Percentiles rank a stretch among this genome's conserved stretches.
Evolutionary conservation across 2,888 invertebrate genomes (phyloP).

Genomic region (Microplitis deprimator): DNA sequence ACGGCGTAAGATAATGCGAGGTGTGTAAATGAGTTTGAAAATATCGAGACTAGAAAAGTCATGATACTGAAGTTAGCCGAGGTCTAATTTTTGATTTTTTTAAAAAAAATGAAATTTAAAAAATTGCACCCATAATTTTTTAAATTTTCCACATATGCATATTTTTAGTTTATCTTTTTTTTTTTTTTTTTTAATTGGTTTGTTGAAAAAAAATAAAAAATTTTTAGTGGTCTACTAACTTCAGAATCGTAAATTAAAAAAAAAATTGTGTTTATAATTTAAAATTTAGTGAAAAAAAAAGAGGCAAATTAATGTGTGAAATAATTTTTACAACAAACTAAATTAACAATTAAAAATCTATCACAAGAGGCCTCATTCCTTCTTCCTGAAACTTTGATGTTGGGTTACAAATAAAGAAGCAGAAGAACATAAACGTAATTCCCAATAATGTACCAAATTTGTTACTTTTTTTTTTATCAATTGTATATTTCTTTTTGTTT

Average conservation of each 20-base stretch:
- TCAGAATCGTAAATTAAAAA: too few species aligned
- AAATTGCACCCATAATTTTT: too few species aligned
- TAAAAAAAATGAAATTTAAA: too few species aligned
- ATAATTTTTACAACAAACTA: not conserved
- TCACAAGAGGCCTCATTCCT: slow-evolving; percentile 58
- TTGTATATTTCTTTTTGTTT: slow-evolving; percentile 21
- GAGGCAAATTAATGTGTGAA: slow-evolving; percentile 53
- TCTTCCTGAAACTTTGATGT: slow-evolving; percentile 45
- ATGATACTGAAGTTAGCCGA: too few species aligned
- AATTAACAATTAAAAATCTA: slow-evolving; percentile 53
- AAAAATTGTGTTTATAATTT: slow-evolving; percentile 63
- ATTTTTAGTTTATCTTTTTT: too few species aligned
- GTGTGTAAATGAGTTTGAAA: slow-evolving; percentile 49
- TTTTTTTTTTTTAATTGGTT: too few species aligned
- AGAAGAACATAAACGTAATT: slow-evolving; percentile 45
- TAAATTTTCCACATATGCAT: too few species aligned
- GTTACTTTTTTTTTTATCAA: slow-evolving; percentile 51
- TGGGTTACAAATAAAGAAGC: slow-evolving; percentile 50
- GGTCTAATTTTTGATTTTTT: too few species aligned
- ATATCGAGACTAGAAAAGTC: slow-evolving; percentile 36
- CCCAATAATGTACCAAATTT: slow-evolving; percentile 48
- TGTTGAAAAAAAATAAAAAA: too few species aligned
- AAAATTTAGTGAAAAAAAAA: slow-evolving; percentile 56
- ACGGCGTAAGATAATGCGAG: slow-evolving; percentile 45
- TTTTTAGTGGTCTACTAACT: too few species aligned